A percentile compares a stretch with the other conserved stretches of the same genome.
Evolutionary conservation across 2,888 invertebrate genomes (phyloP).

Genomic region (Anthoptus insignis): DNA sequence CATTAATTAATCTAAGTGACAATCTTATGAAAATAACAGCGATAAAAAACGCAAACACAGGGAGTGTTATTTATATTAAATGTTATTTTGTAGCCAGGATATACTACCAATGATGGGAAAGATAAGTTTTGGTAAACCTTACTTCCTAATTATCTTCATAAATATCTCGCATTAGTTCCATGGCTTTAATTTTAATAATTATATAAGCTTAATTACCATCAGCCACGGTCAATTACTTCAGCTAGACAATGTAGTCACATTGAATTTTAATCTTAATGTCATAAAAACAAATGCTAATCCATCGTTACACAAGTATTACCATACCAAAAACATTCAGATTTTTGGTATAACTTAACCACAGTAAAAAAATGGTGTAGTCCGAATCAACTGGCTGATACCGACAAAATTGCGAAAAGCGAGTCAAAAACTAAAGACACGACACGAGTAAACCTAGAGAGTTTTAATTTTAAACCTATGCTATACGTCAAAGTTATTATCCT

Average conservation of each 20-base stretch:
- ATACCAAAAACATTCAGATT: background rate
- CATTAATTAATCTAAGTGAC: conserved; percentile 8
- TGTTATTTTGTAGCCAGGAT: background rate
- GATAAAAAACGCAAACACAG: conserved; percentile 6
- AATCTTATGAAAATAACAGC: conserved; percentile 13
- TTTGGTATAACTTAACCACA: no score
- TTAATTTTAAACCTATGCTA: conserved; percentile 48
- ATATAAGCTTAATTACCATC: background rate
- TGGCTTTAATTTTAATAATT: background rate
- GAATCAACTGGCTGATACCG: background rate
- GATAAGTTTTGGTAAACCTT: background rate
- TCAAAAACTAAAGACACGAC: conserved; percentile 56
- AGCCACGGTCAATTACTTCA: background rate
- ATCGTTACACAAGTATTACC: no score
- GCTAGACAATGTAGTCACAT: background rate
- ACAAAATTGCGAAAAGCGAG: background rate
- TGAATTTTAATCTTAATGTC: no score
- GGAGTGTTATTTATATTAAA: background rate
- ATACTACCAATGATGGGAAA: background rate
- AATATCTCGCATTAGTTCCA: background rate
- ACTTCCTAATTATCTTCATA: background rate
- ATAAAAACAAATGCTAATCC: background rate
- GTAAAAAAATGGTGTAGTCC: background rate
- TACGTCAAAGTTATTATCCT: conserved; percentile 38
- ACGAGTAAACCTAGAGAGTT: conserved; percentile 50